Base-by-base conservation (phyloP, 2,888 invertebrate genomes). In the Caenorhabditis angaria region DNA sequence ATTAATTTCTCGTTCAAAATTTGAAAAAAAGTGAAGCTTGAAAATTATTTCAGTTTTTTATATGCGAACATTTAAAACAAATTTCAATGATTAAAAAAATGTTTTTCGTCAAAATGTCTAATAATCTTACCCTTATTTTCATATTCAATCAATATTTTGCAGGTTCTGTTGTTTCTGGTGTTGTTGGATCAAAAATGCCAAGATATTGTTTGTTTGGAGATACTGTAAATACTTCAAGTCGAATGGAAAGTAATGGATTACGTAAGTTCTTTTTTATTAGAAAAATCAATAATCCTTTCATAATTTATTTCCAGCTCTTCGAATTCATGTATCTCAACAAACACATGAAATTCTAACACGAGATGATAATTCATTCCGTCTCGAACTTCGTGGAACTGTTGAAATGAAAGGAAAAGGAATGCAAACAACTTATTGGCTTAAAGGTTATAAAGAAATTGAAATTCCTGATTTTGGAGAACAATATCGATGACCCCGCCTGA, bases 161-260 rank as follows among this genome's bases (percentile, higher is more conserved):
- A 88, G 88, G 89, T 65, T 86, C 88, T 0, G 89, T 88, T 56
- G 88, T 88, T 24, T 88, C 89, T 1, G 89, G 89, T 12, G 89
- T 89, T 2, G 89, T 89, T 2, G 89, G 89, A 0, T 83, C 87
- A n/a, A 89, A 88, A 74, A 89, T 89, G 88, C 89, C 86, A 0
- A 77, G 89, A 58, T 88, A 88, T 68, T 88, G 88, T 78, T 80
- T 88, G 14, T 88, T 88, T 70, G 88, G 88, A n/a, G 88, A 88
- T 72, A 88, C 87, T 2, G 87, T 87, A 25, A 87, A 87, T 76
- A 86, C 86, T 20, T 80, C 82, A 10, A 77, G 77, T 61, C 65
- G 87, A n/a, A 87, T 87, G 87, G 87, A 87, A 65, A 82, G 82
- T 69, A 88, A 87, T 66, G 87, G 87, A 66, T 59, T 85, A 35